A percentile compares a stretch with the other conserved stretches of the same genome.
These are phyloP conservation scores for Esox niger DNA, from an alignment of 2,113 vertebrate species.

Conservation along the genomic window DNA sequence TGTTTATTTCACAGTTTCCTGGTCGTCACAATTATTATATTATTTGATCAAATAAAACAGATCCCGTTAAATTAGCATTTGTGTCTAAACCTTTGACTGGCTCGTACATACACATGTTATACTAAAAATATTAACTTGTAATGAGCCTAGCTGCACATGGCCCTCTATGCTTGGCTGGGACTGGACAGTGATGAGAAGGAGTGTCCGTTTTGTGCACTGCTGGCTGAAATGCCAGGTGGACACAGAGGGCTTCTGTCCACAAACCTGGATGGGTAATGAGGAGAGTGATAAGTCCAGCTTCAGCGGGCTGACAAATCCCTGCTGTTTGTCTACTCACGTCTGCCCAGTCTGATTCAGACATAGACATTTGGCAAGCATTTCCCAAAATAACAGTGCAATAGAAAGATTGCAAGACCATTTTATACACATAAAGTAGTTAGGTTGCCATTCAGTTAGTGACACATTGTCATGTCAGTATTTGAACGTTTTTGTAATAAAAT, in stretches of 20 bases:
- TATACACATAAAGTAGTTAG: conserved; percentile 13
- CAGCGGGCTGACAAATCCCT: conserved; percentile 51
- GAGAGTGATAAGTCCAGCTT: conserved; percentile 55
- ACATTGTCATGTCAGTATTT: too few relatives aligned
- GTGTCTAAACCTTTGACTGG: too few relatives aligned
- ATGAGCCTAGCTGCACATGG: too few relatives aligned
- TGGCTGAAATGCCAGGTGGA: conserved; percentile 36
- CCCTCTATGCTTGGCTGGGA: too few relatives aligned
- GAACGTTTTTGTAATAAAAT: too few relatives aligned
- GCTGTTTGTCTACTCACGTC: conserved; percentile 38
- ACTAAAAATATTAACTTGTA: too few relatives aligned
- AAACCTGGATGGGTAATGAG: conserved; percentile 60
- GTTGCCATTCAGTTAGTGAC: too few relatives aligned
- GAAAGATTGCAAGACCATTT: conserved; percentile 43
- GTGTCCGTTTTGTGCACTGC: conserved; percentile 15
- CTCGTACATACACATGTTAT: too few relatives aligned
- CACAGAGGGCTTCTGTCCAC: conserved; percentile 48
- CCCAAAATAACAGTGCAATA: conserved; percentile 38
- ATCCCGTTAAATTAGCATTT: too few relatives aligned
- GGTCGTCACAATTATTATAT: too few relatives aligned
- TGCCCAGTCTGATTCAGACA: conserved; percentile 51
- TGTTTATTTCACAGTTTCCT: too few relatives aligned
- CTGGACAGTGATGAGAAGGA: neutral
- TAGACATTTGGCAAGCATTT: conserved; percentile 43
- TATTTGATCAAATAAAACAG: too few relatives aligned